phyloP scores from a whole-genome alignment of 2,888 invertebrate species.

The Tinea trinotella region DNA sequence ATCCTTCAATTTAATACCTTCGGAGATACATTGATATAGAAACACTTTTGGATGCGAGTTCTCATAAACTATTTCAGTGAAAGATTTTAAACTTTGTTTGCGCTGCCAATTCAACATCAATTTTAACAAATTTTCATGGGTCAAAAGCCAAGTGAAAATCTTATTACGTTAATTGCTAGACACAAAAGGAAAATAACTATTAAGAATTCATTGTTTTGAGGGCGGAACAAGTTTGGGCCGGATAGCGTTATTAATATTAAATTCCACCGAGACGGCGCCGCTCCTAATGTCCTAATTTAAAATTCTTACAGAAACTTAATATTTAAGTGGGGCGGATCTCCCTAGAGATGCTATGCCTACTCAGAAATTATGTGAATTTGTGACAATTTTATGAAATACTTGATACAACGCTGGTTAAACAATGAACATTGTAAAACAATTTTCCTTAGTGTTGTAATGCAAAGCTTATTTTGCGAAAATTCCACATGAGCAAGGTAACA shows the following conservation, averaged over 20 bases:
- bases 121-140: conserved; percentile 5
- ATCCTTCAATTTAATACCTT: neutral
- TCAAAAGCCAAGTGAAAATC: conserved; percentile 26
- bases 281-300: conserved; percentile 62
- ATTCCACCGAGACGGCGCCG: conserved; percentile 48
- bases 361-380: conserved; percentile 34
- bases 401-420: conserved; percentile 36
- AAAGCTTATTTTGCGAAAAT: conserved; percentile 29
- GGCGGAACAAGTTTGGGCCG: conserved; percentile 42
- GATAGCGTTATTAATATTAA: conserved; percentile 65
- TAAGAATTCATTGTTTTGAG: conserved; percentile 61
- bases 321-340: conserved; percentile 52
- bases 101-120: conserved; percentile 7
- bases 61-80: neutral
- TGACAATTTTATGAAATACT: conserved; percentile 47
- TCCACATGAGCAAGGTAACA: conserved; percentile 36
- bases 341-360: conserved; percentile 40
- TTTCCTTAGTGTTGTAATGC: conserved; percentile 3
- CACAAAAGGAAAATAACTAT: conserved; percentile 55
- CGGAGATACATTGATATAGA: neutral
- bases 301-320: conserved; percentile 66
- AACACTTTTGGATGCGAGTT: neutral
- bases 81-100: neutral
- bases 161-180: conserved; percentile 58
- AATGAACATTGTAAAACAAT: conserved; percentile 6